Base-by-base conservation (phyloP, 2,113 vertebrate species). In the Grammatotria lemairii region DNA sequence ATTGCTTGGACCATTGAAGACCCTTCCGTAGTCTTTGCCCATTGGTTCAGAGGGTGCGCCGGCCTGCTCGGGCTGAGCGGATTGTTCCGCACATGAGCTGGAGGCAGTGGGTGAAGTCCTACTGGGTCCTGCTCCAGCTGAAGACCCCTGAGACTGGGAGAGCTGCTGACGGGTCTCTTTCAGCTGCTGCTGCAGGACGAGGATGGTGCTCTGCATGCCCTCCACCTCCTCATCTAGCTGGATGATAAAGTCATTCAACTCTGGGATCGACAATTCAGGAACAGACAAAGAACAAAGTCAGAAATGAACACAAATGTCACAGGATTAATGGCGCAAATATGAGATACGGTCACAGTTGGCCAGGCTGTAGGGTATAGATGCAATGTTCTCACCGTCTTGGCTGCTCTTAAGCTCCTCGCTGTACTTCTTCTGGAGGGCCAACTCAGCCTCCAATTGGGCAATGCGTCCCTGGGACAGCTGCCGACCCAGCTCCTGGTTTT, bases 371-470 rank as follows among this genome's bases (percentile, higher is more conserved):
- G 19, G 26, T 40, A n/a, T 26, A 9, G 33, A 19, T 3, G 23
- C 35, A 12, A 65, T 28, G 31, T 58, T 95, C 98, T 98, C 96
- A 99, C 99, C 98, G 91, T 99, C 98, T 96, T 99, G 99, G 96
- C 99, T 99, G 97, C 98, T 99, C 96, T 99, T 99, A 87, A 99
- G 98, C 95, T 99, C 99, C 96, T 99, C 98, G 89, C 98, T 99
- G 96, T 99, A 99, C 95, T 99, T 99, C 97, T 99, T 99, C 97
- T 99, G 99, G 92, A 99, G 97, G 93, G 99, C 99, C 94, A 99
- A 96, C 96, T 99, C 99, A 78, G 99, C 99, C 96, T 99, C 98
- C 96, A 99, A 97, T 94, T 99, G 98, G 94, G 99, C 99, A 94
- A 99, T 99, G 90, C 99, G 98, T 89, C 99, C 99, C 97, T 99